Conservation (phyloP, 2,797 vertebrate genomes). For the Amphiprion clarkii region DNA sequence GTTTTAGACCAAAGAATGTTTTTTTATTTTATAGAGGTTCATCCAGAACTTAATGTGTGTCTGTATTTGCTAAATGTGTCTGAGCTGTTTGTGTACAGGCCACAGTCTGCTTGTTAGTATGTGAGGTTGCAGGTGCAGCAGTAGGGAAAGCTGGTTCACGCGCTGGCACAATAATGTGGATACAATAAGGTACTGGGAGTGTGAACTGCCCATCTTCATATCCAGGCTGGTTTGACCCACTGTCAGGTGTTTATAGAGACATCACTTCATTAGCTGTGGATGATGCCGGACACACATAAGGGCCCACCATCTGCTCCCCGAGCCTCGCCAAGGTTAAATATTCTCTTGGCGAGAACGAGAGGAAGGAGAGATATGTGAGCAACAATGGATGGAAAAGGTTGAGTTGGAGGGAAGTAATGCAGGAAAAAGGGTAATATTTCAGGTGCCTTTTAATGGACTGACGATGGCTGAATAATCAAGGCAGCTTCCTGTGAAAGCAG, state of each 20-base stretch:
- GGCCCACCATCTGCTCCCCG: slow-evolving; percentile 83
- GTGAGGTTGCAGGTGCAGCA: slow-evolving; percentile 41
- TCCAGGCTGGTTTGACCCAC: slow-evolving; percentile 71
- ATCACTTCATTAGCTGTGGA: slow-evolving; percentile 84
- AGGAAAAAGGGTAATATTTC: slow-evolving; percentile 34
- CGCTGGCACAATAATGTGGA: slow-evolving; percentile 37
- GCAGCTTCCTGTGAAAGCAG: slow-evolving; percentile 6
- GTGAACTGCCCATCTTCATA: slow-evolving; percentile 54
- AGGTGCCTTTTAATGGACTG: slow-evolving; percentile 35
- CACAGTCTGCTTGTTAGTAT: slow-evolving; percentile 32
- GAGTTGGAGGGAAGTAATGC: slow-evolving; percentile 38
- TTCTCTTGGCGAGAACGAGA: slow-evolving; percentile 57
- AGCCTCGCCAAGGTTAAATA: slow-evolving; percentile 84
- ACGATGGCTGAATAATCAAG: slow-evolving; percentile 35
- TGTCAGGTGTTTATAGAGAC: slow-evolving; percentile 86
- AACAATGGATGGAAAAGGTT: slow-evolving; percentile 48
- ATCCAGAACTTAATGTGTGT: not conserved
- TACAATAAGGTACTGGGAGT: slow-evolving; percentile 51
- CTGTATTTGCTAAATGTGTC: not conserved
- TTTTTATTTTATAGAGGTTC: not conserved
- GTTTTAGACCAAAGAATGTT: not conserved
- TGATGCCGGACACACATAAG: slow-evolving; percentile 80
- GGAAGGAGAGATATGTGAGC: slow-evolving; percentile 49
- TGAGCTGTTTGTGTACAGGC: not conserved
- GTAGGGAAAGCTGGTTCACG: slow-evolving; percentile 11